These are phyloP conservation scores for Malacoraja senta DNA, from an alignment of 2,797 vertebrate genomes.

Conservation along the genomic window DNA sequence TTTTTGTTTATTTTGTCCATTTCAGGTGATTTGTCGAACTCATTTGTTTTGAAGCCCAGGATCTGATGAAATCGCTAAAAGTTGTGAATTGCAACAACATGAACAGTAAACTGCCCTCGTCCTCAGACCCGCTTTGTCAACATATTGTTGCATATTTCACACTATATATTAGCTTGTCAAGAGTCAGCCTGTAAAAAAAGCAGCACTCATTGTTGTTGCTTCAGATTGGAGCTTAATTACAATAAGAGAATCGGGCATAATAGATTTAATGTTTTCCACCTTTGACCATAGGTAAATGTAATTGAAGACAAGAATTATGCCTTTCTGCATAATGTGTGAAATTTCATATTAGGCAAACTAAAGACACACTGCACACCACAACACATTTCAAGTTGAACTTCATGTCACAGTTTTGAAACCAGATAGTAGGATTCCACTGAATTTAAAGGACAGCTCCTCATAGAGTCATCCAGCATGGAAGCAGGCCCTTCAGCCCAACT, in stretches of 20 bases:
- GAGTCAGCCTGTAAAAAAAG: background rate
- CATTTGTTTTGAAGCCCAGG: background rate
- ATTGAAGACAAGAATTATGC: background rate
- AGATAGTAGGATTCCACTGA: too few species aligned
- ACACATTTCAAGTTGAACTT: background rate
- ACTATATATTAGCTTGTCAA: background rate
- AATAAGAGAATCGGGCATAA: background rate
- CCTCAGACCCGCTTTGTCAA: background rate
- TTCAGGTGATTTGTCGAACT: background rate
- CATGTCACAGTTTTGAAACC: too few species aligned
- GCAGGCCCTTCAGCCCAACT: too few species aligned
- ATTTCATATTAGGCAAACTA: background rate
- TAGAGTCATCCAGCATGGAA: too few species aligned
- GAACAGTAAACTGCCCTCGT: background rate
- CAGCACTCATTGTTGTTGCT: background rate
- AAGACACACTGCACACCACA: background rate
- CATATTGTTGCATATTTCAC: background rate
- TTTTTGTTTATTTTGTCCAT: background rate
- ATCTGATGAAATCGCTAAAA: background rate
- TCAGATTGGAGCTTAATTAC: background rate
- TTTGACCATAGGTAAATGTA: background rate
- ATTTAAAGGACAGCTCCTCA: too few species aligned
- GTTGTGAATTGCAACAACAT: background rate
- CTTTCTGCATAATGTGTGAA: background rate
- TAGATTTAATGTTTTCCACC: background rate